These are phyloP conservation scores for Pelmatolapia mariae DNA, from an alignment of 2,113 vertebrate species.

Conservation along the genomic window DNA sequence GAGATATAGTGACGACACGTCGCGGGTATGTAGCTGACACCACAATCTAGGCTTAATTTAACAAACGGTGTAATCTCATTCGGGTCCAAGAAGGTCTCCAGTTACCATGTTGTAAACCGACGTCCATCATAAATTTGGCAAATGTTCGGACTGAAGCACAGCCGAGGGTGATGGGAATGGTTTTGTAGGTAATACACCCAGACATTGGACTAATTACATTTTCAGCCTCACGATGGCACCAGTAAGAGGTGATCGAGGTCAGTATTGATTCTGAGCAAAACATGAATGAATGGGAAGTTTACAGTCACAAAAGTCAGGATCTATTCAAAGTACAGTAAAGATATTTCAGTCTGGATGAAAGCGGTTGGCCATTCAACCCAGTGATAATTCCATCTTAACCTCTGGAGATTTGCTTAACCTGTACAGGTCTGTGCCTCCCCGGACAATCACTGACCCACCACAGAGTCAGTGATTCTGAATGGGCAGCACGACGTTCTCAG, in stretches of 20 bases:
- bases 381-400: background rate
- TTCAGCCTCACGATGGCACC: background rate
- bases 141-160: background rate
- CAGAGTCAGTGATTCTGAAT: no score
- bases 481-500: rapidly evolving
- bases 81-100: background rate
- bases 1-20: background rate
- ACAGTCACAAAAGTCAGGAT: background rate
- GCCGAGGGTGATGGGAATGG: background rate
- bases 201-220: background rate
- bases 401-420: background rate
- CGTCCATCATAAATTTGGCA: background rate
- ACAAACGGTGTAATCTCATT: background rate
- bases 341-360: background rate
- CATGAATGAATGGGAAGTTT: background rate
- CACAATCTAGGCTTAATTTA: background rate
- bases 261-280: background rate
- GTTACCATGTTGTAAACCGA: background rate
- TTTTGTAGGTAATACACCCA: background rate
- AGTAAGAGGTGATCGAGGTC: background rate
- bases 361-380: background rate
- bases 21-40: background rate
- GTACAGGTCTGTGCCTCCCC: background rate
- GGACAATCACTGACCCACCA: background rate
- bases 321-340: background rate